Conservation (phyloP, 2,113 vertebrate species). For the Caloenas nicobarica region DNA sequence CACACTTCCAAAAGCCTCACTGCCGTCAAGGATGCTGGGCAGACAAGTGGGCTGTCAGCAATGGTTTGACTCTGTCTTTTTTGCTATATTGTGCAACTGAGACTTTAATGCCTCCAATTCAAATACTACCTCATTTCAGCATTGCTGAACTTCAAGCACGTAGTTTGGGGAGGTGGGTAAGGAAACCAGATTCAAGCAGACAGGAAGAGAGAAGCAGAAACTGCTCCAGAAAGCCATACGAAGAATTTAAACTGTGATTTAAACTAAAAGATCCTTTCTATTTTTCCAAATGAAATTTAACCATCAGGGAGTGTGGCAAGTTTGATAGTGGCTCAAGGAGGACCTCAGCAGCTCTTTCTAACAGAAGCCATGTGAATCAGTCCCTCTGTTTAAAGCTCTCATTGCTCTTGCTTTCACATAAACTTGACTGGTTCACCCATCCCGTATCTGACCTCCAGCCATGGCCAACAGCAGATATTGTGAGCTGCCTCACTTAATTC, state of each 20-base stretch:
- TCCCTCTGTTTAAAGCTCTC: neutral
- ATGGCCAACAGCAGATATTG: neutral
- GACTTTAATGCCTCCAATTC: neutral
- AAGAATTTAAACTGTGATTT: neutral
- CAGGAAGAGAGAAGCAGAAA: accelerated
- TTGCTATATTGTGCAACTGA: neutral
- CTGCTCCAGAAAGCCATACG: neutral
- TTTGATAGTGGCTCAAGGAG: neutral
- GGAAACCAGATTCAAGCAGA: neutral
- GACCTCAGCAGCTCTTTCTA: neutral
- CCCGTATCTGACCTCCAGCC: neutral
- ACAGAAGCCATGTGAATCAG: neutral
- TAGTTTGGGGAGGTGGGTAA: neutral
- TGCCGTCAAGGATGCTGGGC: neutral
- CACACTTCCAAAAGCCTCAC: neutral
- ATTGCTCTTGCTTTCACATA: neutral
- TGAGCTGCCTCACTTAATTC: neutral
- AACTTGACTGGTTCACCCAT: neutral
- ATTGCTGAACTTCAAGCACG: neutral
- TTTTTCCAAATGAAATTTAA: neutral
- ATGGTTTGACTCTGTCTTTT: neutral
- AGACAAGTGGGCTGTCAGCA: neutral
- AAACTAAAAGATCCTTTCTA: neutral
- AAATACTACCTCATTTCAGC: neutral
- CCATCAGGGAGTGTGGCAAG: neutral